phyloP scores from a whole-genome alignment of 2,888 invertebrate species.

The Anorthoa munda region DNA sequence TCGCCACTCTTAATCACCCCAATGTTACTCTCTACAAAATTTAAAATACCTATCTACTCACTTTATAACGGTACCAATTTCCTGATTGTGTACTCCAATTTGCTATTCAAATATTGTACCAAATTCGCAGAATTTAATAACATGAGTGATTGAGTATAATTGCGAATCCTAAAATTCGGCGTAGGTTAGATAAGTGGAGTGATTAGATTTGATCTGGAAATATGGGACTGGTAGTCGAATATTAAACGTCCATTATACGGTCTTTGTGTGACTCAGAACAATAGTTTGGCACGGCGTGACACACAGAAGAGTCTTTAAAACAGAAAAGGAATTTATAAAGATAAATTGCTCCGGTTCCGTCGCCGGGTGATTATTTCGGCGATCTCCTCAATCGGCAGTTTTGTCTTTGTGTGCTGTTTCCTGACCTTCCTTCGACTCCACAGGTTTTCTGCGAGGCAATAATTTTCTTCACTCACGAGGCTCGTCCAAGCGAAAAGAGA shows the following conservation, averaged over 20 bases:
- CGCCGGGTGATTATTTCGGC: conserved; percentile 71
- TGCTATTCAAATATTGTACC: conserved; percentile 49
- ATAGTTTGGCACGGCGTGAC: conserved; percentile 36
- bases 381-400: conserved; percentile 76
- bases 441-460: conserved; percentile 82
- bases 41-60: conserved; percentile 31
- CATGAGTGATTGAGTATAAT: conserved; percentile 39
- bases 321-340: conserved; percentile 51
- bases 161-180: conserved; percentile 42
- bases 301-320: conserved; percentile 46
- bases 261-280: conserved; percentile 44
- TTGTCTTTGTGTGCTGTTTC: conserved; percentile 80
- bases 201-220: conserved; percentile 52
- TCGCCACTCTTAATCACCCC: conserved; percentile 45
- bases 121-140: conserved; percentile 48
- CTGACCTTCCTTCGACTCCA: conserved; percentile 78
- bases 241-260: conserved; percentile 42
- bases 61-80: conserved; percentile 28
- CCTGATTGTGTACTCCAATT: conserved; percentile 48
- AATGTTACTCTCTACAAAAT: conserved; percentile 24
- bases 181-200: conserved; percentile 25
- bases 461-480: conserved; percentile 83
- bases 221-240: conserved; percentile 34
- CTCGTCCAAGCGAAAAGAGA: conserved; percentile 83
- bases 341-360: conserved; percentile 60